Evolutionary conservation across 2,797 vertebrate genomes (phyloP).

Genomic region (Microctenopoma steveboyesi): DNA sequence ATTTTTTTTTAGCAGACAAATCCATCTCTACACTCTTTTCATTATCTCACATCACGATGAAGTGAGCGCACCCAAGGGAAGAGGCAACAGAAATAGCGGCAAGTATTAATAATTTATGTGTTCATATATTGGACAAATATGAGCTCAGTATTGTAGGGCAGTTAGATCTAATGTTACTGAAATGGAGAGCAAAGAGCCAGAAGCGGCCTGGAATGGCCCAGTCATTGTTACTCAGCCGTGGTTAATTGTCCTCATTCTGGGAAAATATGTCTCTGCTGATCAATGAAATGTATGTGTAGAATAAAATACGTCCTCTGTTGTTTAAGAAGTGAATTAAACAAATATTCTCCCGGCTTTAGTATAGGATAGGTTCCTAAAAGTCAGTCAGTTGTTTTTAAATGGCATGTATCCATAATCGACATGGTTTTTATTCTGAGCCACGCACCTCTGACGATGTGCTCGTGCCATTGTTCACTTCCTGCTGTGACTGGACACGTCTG

Average conservation of each 20-base stretch:
- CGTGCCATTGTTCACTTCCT: constrained; percentile 13
- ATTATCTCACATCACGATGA: constrained; percentile 62
- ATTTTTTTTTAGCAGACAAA: constrained; percentile 25
- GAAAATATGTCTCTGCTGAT: constrained; percentile 54
- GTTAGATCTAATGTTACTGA: constrained; percentile 57
- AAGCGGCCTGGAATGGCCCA: constrained; percentile 50
- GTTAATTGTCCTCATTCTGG: constrained; percentile 72
- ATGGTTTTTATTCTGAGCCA: constrained; percentile 8
- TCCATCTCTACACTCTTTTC: constrained; percentile 56
- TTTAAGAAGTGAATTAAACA: constrained; percentile 76
- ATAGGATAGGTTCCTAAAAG: constrained; percentile 39
- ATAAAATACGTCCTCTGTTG: constrained; percentile 53
- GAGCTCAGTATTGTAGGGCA: constrained; percentile 47
- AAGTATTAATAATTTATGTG: constrained; percentile 72
- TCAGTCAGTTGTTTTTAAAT: constrained; percentile 48
- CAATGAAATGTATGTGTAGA: constrained; percentile 57
- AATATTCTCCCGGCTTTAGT: constrained; percentile 62
- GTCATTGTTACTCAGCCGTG: constrained; percentile 61
- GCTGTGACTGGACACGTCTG: constrained; percentile 18
- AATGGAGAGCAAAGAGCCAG: constrained; percentile 61
- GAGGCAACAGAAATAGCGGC: constrained; percentile 47
- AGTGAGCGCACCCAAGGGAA: constrained; percentile 61
- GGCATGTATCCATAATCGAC: constrained; percentile 48
- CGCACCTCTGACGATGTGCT: background rate
- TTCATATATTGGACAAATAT: constrained; percentile 72